These are phyloP conservation scores for Hylomyscus alleni DNA, from an alignment of 2,797 vertebrate species.

Conservation along the genomic window DNA sequence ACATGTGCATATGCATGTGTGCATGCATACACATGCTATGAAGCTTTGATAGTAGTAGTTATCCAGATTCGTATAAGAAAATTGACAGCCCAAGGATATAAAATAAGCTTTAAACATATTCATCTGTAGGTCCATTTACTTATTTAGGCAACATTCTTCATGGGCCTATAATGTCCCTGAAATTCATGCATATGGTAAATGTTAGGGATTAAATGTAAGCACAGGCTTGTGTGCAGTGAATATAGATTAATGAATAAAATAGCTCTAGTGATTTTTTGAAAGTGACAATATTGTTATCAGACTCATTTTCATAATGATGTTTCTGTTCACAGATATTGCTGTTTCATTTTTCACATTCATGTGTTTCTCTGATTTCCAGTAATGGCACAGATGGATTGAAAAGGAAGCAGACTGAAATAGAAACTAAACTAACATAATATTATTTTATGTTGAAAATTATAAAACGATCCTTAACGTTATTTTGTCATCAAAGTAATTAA, in stretches of 20 bases:
- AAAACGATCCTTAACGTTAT: slow-evolving; percentile 76
- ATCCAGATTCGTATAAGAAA: background rate
- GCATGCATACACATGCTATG: background rate
- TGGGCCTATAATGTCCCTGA: background rate
- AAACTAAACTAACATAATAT: slow-evolving; percentile 59
- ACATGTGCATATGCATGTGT: background rate
- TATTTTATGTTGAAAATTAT: slow-evolving; percentile 68
- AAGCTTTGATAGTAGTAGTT: background rate
- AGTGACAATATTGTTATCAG: background rate
- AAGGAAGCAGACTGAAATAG: background rate
- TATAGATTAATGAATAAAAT: slow-evolving; percentile 18
- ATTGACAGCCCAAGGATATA: background rate
- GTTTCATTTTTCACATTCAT: slow-evolving; percentile 14
- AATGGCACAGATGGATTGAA: background rate
- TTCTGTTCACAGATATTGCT: background rate
- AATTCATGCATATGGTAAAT: background rate
- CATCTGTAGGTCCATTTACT: background rate
- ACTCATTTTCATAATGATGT: background rate
- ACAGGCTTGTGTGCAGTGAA: background rate
- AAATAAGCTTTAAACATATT: background rate
- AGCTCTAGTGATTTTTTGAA: background rate
- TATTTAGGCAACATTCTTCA: background rate
- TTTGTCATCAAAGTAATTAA: slow-evolving; percentile 79
- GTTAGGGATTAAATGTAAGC: background rate
- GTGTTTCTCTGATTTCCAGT: slow-evolving; percentile 30